phyloP scores from a whole-genome alignment of 2,113 vertebrate genomes.

The Mellivora capensis region DNA sequence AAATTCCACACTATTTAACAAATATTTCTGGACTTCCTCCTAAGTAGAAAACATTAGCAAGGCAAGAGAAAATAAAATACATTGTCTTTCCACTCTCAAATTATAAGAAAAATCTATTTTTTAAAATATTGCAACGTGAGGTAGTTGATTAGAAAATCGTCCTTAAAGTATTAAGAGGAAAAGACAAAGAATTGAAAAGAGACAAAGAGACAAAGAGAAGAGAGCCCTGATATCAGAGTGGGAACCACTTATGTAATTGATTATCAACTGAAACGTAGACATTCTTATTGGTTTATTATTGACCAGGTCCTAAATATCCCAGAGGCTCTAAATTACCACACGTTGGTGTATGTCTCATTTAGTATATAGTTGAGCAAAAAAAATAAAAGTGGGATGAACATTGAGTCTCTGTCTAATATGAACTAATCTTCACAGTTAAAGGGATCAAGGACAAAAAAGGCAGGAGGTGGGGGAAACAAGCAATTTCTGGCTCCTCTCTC shows the following conservation, averaged over 20 bases:
- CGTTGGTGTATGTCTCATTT: neutral
- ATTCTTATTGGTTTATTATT: neutral
- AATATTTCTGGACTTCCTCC: neutral
- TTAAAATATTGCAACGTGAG: neutral
- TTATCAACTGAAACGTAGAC: neutral
- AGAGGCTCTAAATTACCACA: neutral
- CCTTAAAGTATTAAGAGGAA: neutral
- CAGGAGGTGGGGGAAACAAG: fast-evolving
- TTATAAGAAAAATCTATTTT: neutral
- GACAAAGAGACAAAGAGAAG: neutral
- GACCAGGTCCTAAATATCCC: neutral
- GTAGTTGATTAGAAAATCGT: neutral
- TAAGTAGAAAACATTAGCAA: neutral
- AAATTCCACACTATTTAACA: neutral
- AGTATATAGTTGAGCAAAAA: neutral
- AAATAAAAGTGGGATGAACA: neutral
- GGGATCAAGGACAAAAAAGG: neutral
- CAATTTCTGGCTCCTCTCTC: neutral
- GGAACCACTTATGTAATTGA: neutral
- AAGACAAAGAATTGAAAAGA: neutral
- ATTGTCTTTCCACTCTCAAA: neutral
- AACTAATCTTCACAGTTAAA: neutral
- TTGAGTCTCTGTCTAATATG: neutral
- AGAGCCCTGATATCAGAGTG: neutral
- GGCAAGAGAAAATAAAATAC: neutral